phyloP scores from a whole-genome alignment of 2,113 vertebrate species.

The Zapornia atra region DNA sequence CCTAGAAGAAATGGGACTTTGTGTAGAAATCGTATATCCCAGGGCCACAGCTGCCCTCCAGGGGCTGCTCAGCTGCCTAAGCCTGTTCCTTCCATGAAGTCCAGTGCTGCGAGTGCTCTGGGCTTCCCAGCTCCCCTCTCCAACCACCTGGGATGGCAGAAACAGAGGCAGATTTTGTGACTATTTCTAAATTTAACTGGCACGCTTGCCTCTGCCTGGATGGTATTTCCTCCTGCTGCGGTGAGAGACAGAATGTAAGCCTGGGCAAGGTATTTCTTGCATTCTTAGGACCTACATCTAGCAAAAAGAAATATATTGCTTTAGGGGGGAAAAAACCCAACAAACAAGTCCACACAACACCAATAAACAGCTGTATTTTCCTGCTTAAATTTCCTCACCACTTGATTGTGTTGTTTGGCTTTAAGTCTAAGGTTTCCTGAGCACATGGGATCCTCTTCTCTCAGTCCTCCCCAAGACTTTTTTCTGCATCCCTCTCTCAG shows the following conservation, averaged over 20 bases:
- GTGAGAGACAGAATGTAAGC: background rate
- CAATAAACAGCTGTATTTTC: background rate
- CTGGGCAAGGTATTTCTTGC: background rate
- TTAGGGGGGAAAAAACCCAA: background rate
- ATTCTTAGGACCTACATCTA: background rate
- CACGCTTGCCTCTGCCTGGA: background rate
- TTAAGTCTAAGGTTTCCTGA: background rate
- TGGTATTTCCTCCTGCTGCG: background rate
- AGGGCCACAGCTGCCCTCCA: background rate
- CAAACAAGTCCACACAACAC: background rate
- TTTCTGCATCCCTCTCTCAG: slow-evolving; percentile 4
- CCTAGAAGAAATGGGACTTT: background rate
- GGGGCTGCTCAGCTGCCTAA: background rate
- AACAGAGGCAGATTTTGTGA: background rate
- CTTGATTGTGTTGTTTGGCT: background rate
- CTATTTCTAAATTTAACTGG: background rate
- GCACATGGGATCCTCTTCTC: background rate
- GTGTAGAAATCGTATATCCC: background rate
- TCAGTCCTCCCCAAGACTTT: background rate
- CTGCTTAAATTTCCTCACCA: background rate
- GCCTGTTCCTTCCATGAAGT: background rate
- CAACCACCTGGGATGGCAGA: background rate
- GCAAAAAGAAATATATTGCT: background rate
- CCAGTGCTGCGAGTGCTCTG: rapidly evolving
- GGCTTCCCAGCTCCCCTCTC: background rate